These are phyloP conservation scores for Zoroaster sp. DNA, from an alignment of 53 echinoderm and acorn worm species.

Conservation along the genomic window DNA sequence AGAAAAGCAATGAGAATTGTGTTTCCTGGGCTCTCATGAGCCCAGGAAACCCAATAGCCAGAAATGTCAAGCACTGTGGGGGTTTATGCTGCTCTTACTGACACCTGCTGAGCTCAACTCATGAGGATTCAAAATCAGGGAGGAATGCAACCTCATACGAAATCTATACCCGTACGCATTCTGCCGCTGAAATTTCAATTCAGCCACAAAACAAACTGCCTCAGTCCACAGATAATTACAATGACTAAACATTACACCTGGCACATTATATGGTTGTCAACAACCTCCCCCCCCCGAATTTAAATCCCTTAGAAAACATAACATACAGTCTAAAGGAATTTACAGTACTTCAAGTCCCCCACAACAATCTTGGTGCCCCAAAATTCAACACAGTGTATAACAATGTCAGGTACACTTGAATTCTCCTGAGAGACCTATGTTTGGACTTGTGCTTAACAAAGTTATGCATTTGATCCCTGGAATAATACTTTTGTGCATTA, in stretches of 20 bases:
- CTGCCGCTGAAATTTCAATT: not conserved
- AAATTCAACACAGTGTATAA: not conserved
- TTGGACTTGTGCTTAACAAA: not conserved
- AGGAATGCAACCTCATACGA: not conserved
- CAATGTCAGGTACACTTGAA: not conserved
- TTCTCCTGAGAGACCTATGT: not conserved
- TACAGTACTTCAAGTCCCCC: too few relatives aligned
- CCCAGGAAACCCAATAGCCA: not conserved
- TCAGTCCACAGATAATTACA: too few relatives aligned
- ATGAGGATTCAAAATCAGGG: not conserved
- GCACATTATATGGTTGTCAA: not conserved
- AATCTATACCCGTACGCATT: not conserved
- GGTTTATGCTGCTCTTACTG: not conserved
- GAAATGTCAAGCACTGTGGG: not conserved
- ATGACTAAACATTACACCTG: too few relatives aligned
- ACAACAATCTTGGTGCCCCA: too few relatives aligned
- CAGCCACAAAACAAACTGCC: too few relatives aligned
- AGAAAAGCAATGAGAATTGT: not conserved
- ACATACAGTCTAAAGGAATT: too few relatives aligned
- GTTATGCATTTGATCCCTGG: not conserved
- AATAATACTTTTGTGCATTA: not conserved
- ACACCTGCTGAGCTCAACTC: too few relatives aligned
- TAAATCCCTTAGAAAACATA: too few relatives aligned
- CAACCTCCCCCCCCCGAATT: not conserved
- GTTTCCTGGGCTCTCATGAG: not conserved